Evolutionary conservation across 2,797 vertebrate genomes (phyloP), one percentile per base, ranked within the genome.

Genomic region (Novumbra hubbsi): DNA sequence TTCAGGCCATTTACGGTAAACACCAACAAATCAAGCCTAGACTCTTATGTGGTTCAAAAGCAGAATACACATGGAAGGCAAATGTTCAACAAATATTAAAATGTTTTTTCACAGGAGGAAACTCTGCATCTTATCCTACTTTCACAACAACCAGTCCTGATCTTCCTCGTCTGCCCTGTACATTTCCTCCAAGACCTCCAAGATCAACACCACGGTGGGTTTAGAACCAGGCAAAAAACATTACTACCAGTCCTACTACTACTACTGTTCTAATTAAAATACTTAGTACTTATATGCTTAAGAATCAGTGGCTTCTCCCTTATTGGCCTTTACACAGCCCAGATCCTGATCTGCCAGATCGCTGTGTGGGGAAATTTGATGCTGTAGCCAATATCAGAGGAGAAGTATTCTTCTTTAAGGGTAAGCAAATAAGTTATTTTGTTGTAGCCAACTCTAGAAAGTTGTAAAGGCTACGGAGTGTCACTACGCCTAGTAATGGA

Each of bases 391-490:
- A 96, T 60, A 94, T 97, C 78, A 86, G 96, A 12, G 96, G 96
- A 28, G 96, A 97, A 38, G 92, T 94, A 12, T 97, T 97, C 90
- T 96, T 97, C 80, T 97, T 97, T 72, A 96, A 94, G 91, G 94
- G 96, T 95, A 75, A 85, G 62, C 63, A 12, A n/a, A 55, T n/a
- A 7, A 55, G n/a, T 9, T 9, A 55, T 21, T 17, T 19, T 21
- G 34, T 38, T 11, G 19, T 8, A 24, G 55, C 24, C 24, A 60
- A 60, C 55, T 60, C 11, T 7, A 60, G 55, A 60, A 60, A 60
- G 1, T 2, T 60, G 3, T 27, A 6, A 12, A 21, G 55, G 55
- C n/a, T 55, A n/a, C 19, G n/a, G 52, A 21, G 6, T 55, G 52
- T 55, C 19, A 55, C 19, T 60, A 5, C 24, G n/a, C 11, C 12